Evolutionary conservation across 2,888 invertebrate genomes (phyloP).

Genomic region (Drosophila buzzatii): DNA sequence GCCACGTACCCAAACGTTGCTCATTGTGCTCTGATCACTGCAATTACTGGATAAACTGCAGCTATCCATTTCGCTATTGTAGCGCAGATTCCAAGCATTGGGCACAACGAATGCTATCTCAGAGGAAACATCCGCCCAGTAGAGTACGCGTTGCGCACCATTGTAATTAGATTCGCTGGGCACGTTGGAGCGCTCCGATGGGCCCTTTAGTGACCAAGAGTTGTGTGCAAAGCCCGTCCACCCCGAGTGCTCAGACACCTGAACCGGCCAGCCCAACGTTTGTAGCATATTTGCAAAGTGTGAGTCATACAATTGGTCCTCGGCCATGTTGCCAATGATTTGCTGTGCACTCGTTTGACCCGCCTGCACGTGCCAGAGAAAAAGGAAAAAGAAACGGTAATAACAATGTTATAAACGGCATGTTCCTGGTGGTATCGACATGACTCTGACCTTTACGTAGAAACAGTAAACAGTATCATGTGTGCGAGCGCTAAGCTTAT

Average conservation of each 20-base stretch:
- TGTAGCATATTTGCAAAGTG: conserved; percentile 88
- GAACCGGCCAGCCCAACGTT: conserved; percentile 95
- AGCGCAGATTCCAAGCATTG: conserved; percentile 86
- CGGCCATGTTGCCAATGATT: conserved; percentile 88
- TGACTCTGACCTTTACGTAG: conserved; percentile 89
- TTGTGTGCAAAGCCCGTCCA: conserved; percentile 96
- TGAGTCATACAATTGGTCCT: conserved; percentile 83
- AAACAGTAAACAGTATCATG: conserved; percentile 97
- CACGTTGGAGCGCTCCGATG: conserved; percentile 81
- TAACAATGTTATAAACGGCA: not conserved
- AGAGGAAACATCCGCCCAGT: conserved; percentile 97
- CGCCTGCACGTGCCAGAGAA: conserved; percentile 82
- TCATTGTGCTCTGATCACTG: conserved; percentile 69
- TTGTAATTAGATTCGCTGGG: conserved; percentile 90
- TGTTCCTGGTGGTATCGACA: not conserved
- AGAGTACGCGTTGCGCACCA: conserved; percentile 93
- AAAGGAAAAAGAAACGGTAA: not conserved
- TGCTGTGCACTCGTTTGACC: conserved; percentile 92
- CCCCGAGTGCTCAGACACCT: conserved; percentile 93
- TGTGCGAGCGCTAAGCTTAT: conserved; percentile 94
- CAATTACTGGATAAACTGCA: conserved; percentile 74
- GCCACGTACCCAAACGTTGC: conserved; percentile 76
- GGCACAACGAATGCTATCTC: conserved; percentile 98
- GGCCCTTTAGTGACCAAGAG: conserved; percentile 90
- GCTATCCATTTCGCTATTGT: conserved; percentile 79